A percentile compares a stretch with the other conserved stretches of the same genome.
Conservation (phyloP, 2,888 invertebrate species). For the Steromphala cineraria region DNA sequence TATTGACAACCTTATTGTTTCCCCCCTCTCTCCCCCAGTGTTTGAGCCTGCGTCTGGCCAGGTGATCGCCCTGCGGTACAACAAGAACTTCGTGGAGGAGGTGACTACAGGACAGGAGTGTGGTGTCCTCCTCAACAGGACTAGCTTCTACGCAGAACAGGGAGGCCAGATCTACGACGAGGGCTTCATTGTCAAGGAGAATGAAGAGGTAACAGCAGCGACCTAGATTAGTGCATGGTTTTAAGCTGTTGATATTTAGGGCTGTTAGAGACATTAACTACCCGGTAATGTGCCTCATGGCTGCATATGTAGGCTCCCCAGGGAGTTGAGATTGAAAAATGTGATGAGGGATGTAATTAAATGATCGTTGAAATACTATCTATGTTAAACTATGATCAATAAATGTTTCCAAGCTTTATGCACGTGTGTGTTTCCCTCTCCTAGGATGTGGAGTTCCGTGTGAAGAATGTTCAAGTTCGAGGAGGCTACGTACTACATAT, state of each 20-base stretch:
- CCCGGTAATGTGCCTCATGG: too few relatives aligned
- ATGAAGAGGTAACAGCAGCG: constrained; percentile 81
- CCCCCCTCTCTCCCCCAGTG: constrained; percentile 67
- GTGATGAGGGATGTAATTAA: too few relatives aligned
- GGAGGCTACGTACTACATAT: constrained; percentile 97
- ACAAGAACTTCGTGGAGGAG: constrained; percentile 89
- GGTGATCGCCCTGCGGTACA: constrained; percentile 87
- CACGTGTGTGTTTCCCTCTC: constrained; percentile 19
- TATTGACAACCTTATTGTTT: neutral
- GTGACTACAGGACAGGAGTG: constrained; percentile 87
- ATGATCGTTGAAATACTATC: too few relatives aligned
- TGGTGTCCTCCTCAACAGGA: constrained; percentile 92
- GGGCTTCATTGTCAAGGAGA: constrained; percentile 79
- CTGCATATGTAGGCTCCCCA: too few relatives aligned
- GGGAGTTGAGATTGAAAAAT: too few relatives aligned
- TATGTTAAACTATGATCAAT: neutral
- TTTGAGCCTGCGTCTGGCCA: constrained; percentile 85
- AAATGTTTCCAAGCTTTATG: neutral
- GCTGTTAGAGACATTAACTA: too few relatives aligned
- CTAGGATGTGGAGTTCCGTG: constrained; percentile 88
- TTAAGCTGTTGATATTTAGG: too few relatives aligned
- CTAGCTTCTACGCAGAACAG: constrained; percentile 98
- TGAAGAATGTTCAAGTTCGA: constrained; percentile 87
- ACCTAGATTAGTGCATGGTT: too few relatives aligned
- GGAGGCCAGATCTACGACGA: constrained; percentile 99